Percentiles rank a stretch among this genome's conserved stretches.
These are phyloP conservation scores for Steinernema hermaphroditum DNA, from an alignment of 2,888 invertebrate species.

Conservation along the genomic window DNA sequence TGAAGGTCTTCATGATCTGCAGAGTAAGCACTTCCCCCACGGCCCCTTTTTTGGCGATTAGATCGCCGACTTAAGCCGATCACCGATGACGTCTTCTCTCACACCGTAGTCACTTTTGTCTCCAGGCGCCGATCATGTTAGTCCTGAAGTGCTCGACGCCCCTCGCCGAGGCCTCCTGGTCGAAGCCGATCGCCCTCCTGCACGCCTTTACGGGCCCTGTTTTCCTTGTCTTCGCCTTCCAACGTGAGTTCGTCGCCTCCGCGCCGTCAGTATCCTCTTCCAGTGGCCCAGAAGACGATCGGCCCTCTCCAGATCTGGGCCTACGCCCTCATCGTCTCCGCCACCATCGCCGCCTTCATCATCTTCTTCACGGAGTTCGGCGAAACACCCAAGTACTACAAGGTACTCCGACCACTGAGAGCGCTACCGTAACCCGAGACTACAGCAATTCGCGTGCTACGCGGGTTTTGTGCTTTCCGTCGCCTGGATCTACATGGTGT, in stretches of 20 bases:
- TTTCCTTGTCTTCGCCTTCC: slow-evolving; percentile 49
- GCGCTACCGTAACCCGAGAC: not conserved
- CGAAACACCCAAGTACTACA: slow-evolving; percentile 51
- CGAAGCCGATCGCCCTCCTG: slow-evolving; percentile 71
- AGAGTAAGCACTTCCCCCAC: not conserved
- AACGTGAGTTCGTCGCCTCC: slow-evolving; percentile 45
- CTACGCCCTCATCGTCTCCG: slow-evolving; percentile 45
- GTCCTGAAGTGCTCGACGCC: slow-evolving; percentile 72
- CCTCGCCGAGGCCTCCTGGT: slow-evolving; percentile 71
- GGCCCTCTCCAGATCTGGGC: slow-evolving; percentile 40
- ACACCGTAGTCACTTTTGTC: too few relatives aligned
- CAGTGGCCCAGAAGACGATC: not conserved
- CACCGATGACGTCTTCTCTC: too few relatives aligned
- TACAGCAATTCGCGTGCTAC: slow-evolving; percentile 66
- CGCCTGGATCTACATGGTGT: slow-evolving; percentile 73
- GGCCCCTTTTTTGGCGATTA: not conserved
- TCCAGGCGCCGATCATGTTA: slow-evolving; percentile 70
- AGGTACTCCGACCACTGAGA: too few relatives aligned
- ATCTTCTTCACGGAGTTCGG: slow-evolving; percentile 45
- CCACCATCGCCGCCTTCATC: slow-evolving; percentile 43
- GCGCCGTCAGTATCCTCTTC: not conserved
- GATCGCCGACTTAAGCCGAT: not conserved
- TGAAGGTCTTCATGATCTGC: not conserved
- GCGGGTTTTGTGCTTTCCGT: slow-evolving; percentile 72
- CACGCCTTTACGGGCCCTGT: slow-evolving; percentile 71